Evolutionary conservation across 2,888 invertebrate species (phyloP).

Genomic region (Omphaloscelis lunosa): DNA sequence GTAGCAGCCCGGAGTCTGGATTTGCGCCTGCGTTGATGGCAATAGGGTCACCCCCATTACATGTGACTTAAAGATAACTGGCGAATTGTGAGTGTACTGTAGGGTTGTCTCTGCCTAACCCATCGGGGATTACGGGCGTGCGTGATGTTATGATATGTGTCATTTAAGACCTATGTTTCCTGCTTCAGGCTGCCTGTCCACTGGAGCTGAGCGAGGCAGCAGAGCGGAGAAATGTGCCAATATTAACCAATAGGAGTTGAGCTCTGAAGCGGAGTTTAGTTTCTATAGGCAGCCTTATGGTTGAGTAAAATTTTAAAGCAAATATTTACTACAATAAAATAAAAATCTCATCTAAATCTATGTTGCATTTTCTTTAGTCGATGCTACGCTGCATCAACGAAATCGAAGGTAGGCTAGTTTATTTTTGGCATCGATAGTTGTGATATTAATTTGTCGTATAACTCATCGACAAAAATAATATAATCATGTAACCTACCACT

Average conservation of each 20-base stretch:
- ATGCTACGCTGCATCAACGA: background rate
- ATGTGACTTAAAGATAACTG: background rate
- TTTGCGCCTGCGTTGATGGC: too few species aligned
- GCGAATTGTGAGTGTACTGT: background rate
- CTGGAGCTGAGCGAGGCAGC: too few species aligned
- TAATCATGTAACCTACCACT: background rate
- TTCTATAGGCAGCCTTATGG: too few species aligned
- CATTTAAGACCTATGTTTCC: background rate
- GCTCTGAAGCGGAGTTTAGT: too few species aligned
- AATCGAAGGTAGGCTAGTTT: conserved; percentile 10
- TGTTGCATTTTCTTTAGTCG: too few species aligned
- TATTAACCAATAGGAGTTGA: too few species aligned
- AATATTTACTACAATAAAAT: background rate
- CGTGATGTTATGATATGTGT: background rate
- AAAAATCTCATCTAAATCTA: background rate
- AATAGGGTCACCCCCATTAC: background rate
- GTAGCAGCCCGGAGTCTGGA: background rate
- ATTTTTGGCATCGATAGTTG: conserved; percentile 10
- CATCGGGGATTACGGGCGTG: too few species aligned
- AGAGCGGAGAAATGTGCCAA: too few species aligned
- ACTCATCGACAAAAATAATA: background rate
- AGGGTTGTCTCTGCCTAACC: background rate
- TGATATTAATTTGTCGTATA: background rate
- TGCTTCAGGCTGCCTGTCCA: too few species aligned
- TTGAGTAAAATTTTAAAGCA: background rate